These are phyloP conservation scores for Delphinapterus leucas DNA, from an alignment of 2,113 vertebrate genomes.

Conservation along the genomic window DNA sequence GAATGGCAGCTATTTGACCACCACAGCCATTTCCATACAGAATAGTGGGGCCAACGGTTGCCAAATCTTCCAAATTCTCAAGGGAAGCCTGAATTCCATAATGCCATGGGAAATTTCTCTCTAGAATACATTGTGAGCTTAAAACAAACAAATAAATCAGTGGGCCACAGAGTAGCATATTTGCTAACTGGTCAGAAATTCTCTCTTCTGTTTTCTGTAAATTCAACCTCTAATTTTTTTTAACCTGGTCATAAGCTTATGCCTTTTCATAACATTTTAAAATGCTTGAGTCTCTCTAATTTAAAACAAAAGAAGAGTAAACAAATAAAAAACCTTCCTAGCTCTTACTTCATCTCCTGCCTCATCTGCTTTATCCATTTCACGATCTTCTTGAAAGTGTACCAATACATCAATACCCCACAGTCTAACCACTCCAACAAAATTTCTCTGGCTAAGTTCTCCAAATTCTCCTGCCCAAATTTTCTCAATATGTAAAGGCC, in stretches of 20 bases:
- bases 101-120: background rate
- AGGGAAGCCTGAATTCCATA: background rate
- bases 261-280: background rate
- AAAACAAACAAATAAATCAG: background rate
- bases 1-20: background rate
- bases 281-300: background rate
- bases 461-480: background rate
- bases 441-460: background rate
- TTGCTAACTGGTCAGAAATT: background rate
- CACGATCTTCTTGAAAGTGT: background rate
- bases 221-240: background rate
- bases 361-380: background rate
- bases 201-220: background rate
- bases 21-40: background rate
- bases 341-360: background rate
- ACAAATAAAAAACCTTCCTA: background rate
- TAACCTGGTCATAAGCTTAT: background rate
- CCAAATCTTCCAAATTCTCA: background rate
- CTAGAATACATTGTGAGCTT: background rate
- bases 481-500: background rate
- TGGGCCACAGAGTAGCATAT: background rate
- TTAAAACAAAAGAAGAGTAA: background rate
- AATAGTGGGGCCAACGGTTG: background rate
- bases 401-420: background rate
- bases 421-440: background rate